Percentiles rank a stretch among this genome's conserved stretches.
phyloP scores from a whole-genome alignment of 92 coral and sea anemone species.

The Phenganax subtilis region DNA sequence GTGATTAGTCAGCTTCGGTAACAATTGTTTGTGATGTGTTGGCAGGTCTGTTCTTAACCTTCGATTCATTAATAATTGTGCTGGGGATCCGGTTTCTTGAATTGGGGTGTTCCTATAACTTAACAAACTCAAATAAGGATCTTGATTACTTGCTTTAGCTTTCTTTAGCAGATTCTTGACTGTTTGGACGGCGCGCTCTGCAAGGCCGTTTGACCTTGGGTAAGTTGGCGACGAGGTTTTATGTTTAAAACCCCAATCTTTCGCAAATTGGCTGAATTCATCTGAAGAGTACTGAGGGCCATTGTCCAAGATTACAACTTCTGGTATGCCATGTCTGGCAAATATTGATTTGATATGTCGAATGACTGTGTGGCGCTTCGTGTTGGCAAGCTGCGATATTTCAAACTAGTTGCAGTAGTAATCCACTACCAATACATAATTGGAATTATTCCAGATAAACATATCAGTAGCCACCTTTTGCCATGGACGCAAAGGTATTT shows the following conservation, averaged over 20 bases:
- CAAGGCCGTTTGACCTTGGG: slow-evolving; percentile 59
- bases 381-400: neutral
- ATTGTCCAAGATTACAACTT: slow-evolving; percentile 46
- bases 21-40: neutral
- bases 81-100: slow-evolving; percentile 39
- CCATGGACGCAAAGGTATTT: slow-evolving; percentile 48
- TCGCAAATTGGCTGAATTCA: slow-evolving; percentile 26
- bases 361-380: slow-evolving; percentile 2
- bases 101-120: slow-evolving; percentile 50
- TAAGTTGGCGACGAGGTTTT: slow-evolving; percentile 53
- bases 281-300: slow-evolving; percentile 21
- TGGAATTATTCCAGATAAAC: slow-evolving; percentile 7
- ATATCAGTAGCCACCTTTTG: slow-evolving; percentile 41
- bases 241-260: slow-evolving; percentile 37
- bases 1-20: slow-evolving; percentile 12
- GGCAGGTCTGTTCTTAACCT: slow-evolving; percentile 27
- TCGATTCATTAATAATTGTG: slow-evolving; percentile 41
- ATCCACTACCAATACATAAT: slow-evolving; percentile 28
- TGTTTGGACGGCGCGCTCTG: slow-evolving; percentile 53
- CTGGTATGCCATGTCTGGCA: slow-evolving; percentile 11
- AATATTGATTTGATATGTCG: slow-evolving; percentile 5
- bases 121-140: slow-evolving; percentile 28
- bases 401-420: slow-evolving; percentile 31
- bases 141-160: slow-evolving; percentile 25
- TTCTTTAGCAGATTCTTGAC: slow-evolving; percentile 42